Percentiles rank a stretch among this genome's conserved stretches.
Evolutionary conservation across 1,140 invertebrate genomes (phyloP).

Genomic region (Cotesia chilonis): DNA sequence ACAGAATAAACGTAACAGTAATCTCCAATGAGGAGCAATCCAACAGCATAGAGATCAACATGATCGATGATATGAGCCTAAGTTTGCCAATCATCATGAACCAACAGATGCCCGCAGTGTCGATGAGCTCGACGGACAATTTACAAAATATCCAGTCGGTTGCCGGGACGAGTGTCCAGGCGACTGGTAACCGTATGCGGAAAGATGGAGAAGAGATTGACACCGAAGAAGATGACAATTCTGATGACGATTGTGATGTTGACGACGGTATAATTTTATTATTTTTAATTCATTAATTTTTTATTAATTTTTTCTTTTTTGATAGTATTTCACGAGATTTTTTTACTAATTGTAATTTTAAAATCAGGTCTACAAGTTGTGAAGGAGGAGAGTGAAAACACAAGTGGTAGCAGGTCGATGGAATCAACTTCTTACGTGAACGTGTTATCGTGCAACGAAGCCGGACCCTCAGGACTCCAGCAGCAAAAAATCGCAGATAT

Average conservation of each 20-base stretch:
- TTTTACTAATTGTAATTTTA: neutral
- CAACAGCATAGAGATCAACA: constrained; percentile 58
- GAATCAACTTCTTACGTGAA: constrained; percentile 65
- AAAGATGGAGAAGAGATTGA: constrained; percentile 53
- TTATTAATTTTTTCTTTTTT: neutral
- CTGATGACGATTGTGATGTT: constrained; percentile 62
- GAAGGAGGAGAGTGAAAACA: constrained; percentile 62
- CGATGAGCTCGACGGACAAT: constrained; percentile 57
- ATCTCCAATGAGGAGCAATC: constrained; percentile 59
- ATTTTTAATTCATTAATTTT: neutral
- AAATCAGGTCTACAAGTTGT: constrained; percentile 54
- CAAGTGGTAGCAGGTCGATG: constrained; percentile 53
- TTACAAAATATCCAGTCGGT: constrained; percentile 58
- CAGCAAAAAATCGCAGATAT: constrained; percentile 61
- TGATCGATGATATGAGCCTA: constrained; percentile 60
- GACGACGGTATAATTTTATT: constrained; percentile 52
- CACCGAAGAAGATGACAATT: constrained; percentile 60
- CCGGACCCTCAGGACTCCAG: constrained; percentile 68
- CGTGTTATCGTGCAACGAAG: constrained; percentile 65
- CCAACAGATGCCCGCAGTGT: constrained; percentile 62
- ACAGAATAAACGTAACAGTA: constrained; percentile 58
- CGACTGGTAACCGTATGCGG: constrained; percentile 44
- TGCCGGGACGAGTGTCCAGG: constrained; percentile 55
- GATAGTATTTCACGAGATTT: neutral
- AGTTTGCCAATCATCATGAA: constrained; percentile 60